These are phyloP conservation scores for Pangasius larnaudii DNA, from an alignment of 2,797 vertebrate genomes.

Conservation along the genomic window DNA sequence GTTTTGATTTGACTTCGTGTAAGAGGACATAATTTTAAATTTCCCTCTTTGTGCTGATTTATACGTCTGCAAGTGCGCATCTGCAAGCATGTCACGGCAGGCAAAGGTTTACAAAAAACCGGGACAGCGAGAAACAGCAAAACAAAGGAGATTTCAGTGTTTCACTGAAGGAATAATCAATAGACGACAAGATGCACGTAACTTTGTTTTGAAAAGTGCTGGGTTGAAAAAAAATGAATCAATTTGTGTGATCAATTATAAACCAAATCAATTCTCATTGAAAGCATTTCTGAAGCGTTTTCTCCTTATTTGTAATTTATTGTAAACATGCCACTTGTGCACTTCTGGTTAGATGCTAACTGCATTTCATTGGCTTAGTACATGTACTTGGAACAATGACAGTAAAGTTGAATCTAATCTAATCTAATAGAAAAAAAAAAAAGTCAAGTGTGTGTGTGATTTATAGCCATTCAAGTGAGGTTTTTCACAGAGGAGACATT, in stretches of 20 bases:
- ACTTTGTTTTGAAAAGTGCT: not conserved
- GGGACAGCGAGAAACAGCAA: too few species aligned
- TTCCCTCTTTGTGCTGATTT: too few species aligned
- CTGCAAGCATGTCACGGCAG: too few species aligned
- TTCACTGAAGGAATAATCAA: not conserved
- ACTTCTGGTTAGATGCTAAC: too few species aligned
- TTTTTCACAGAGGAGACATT: not conserved
- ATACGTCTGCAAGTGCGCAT: too few species aligned
- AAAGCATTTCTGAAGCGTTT: not conserved
- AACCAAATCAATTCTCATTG: not conserved
- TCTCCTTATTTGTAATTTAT: not conserved
- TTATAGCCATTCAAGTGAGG: not conserved
- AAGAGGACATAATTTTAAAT: too few species aligned
- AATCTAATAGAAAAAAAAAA: not conserved
- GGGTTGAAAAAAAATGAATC: too few species aligned
- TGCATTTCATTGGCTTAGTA: too few species aligned
- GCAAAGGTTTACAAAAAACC: not conserved
- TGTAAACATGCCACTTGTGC: too few species aligned
- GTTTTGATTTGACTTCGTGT: too few species aligned
- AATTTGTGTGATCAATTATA: not conserved
- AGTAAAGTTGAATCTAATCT: too few species aligned
- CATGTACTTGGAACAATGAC: too few species aligned
- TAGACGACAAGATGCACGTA: not conserved
- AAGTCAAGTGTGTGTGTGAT: not conserved
- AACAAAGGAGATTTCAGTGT: not conserved